Base-by-base conservation (phyloP, 2,797 vertebrate species). In the Phataginus tetradactyla region DNA sequence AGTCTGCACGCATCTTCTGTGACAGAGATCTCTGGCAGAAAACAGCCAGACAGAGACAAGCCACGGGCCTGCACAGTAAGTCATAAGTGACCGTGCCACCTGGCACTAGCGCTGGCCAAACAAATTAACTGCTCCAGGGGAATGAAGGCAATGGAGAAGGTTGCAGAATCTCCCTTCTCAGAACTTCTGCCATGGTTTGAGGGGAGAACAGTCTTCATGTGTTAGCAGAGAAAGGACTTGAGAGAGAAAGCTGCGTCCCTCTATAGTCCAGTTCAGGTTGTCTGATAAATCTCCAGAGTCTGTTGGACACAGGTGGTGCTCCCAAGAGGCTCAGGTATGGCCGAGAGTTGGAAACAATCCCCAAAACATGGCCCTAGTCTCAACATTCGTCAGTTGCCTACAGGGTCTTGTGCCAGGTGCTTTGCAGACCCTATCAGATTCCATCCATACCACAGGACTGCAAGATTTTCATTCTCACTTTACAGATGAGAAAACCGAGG, bases 111-210 rank as follows among this genome's bases (percentile, higher is more conserved):
- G 5, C 42, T 9, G 32, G 61, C 69, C 75, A 78, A 61, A 78
- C 92, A 69, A 14, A 75, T 77, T 18, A 64, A 80, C 59, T 25
- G 59, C 10, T 90, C 27, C n/a, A 18, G 55, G 68, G 64, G 89
- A 49, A 80, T 21, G 1, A 10, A 66, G n/a, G 68, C 55, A 42
- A 23, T 20, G 13, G 18, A 85, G 17, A 14, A 23, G 2, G 13
- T 1, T 2, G 49, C 18, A 29, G 51, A 84, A 57, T 32, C 39
- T 74, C 12, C n/a, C 37, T 49, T 25, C 15, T 32, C 34, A 45
- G 39, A 32, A 2, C 80, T 37, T 49, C 32, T 51, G 51, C 51
- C 45, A 3, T 45, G 45, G 45, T 45, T 12, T 45, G 2, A 7
- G n/a, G 37, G 21, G 6, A 68, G 29, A 21, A 45, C 0, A 0